A percentile compares a stretch with the other conserved stretches of the same genome.
phyloP scores from a whole-genome alignment of 2,797 vertebrate species.

The Sebastes cheni region DNA sequence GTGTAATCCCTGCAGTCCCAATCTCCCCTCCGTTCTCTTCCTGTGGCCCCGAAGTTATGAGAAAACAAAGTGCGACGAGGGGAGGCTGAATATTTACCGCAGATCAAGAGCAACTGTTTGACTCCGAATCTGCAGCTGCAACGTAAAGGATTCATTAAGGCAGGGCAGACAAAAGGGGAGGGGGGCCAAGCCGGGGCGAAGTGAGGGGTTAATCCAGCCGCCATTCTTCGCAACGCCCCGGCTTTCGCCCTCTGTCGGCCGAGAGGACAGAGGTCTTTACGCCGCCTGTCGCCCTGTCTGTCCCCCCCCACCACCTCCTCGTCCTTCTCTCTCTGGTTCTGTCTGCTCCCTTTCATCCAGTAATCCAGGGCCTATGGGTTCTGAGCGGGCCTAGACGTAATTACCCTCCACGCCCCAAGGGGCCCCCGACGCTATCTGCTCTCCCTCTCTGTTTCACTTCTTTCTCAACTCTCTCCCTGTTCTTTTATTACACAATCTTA shows the following conservation, averaged over 20 bases:
- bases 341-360: constrained; percentile 81
- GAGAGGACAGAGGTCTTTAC: constrained; percentile 80
- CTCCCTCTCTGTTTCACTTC: constrained; percentile 17
- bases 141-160: constrained; percentile 72
- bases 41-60: constrained; percentile 39
- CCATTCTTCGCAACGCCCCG: constrained; percentile 16
- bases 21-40: constrained; percentile 5
- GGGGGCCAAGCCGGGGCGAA: constrained; percentile 54
- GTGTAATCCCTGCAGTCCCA: constrained; percentile 40
- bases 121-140: constrained; percentile 65
- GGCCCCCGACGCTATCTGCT: constrained; percentile 33
- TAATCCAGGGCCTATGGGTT: constrained; percentile 87
- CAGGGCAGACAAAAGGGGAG: constrained; percentile 31
- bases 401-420: constrained; percentile 55
- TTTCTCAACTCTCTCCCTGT: constrained; percentile 2
- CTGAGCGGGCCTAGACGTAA: constrained; percentile 83
- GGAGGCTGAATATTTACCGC: constrained; percentile 45
- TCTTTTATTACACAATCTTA: constrained; percentile 34
- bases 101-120: constrained; percentile 57
- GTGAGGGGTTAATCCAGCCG: constrained; percentile 60
- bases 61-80: neutral
- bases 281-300: constrained; percentile 46
- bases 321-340: constrained; percentile 1
- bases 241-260: constrained; percentile 79
- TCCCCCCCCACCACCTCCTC: constrained; percentile 34